Evolutionary conservation across 1,140 invertebrate genomes (phyloP).

Genomic region (Phortica variegata): DNA sequence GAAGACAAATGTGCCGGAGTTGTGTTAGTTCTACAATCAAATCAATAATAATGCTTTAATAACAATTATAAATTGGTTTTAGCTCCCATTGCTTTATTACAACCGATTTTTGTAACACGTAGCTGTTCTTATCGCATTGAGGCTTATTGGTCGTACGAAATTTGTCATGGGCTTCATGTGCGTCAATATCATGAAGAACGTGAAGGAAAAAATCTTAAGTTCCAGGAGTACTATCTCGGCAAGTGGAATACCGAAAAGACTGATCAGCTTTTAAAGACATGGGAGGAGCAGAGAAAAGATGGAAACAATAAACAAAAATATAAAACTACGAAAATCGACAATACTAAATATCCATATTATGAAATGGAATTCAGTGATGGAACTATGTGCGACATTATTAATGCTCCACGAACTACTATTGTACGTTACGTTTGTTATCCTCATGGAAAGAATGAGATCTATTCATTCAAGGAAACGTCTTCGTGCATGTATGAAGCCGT

Average conservation of each 20-base stretch:
- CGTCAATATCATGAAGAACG: constrained; percentile 94
- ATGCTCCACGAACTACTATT: constrained; percentile 75
- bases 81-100: constrained; percentile 74
- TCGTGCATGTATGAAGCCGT: constrained; percentile 94
- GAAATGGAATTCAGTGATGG: constrained; percentile 79
- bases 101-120: constrained; percentile 71
- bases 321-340: constrained; percentile 79
- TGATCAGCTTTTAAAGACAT: constrained; percentile 57
- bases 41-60: not conserved
- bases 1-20: constrained; percentile 67
- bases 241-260: constrained; percentile 69
- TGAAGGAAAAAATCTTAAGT: constrained; percentile 78
- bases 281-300: constrained; percentile 56
- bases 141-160: constrained; percentile 96
- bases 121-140: constrained; percentile 87
- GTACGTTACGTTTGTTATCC: constrained; percentile 84
- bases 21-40: constrained; percentile 39
- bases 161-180: constrained; percentile 89
- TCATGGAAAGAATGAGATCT: constrained; percentile 87
- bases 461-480: constrained; percentile 88
- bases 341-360: constrained; percentile 78
- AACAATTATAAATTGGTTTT: not conserved
- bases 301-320: constrained; percentile 56
- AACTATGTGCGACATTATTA: constrained; percentile 88
- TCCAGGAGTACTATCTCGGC: constrained; percentile 82